These are phyloP conservation scores for Pangasius macronema DNA, from an alignment of 2,797 vertebrate genomes.

Conservation along the genomic window DNA sequence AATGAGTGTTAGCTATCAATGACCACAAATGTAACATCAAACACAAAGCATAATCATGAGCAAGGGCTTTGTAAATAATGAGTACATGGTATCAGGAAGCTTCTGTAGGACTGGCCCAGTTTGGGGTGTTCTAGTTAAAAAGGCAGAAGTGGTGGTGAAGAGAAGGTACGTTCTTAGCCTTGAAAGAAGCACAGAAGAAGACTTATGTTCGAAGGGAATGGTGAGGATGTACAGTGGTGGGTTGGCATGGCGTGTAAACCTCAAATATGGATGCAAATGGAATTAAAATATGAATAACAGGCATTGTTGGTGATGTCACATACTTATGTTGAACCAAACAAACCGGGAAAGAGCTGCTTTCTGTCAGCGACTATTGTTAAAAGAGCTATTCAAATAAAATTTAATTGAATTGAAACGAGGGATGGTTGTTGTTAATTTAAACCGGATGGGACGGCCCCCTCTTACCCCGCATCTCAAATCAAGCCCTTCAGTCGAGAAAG, in stretches of 20 bases:
- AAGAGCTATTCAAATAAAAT: not conserved
- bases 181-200: not conserved
- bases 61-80: not conserved
- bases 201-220: too few species aligned
- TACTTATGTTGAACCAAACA: not conserved
- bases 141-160: not conserved
- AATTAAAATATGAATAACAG: not conserved
- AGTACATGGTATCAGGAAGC: not conserved
- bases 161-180: not conserved
- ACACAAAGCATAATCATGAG: not conserved
- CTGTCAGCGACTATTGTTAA: not conserved
- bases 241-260: not conserved
- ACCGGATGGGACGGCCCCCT: not conserved
- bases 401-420: not conserved
- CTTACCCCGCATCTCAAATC: constrained; percentile 1
- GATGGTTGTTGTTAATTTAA: not conserved
- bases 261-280: constrained; percentile 7
- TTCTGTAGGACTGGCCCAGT: not conserved
- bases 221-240: not conserved
- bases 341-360: not conserved
- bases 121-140: not conserved
- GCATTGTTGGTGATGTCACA: constrained; percentile 4
- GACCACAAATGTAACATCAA: not conserved
- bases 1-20: not conserved
- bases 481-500: not conserved